Evolutionary conservation across 1,140 invertebrate genomes (phyloP), one percentile per base, ranked within the genome.

Genomic region (Mesaphorura yosii): DNA sequence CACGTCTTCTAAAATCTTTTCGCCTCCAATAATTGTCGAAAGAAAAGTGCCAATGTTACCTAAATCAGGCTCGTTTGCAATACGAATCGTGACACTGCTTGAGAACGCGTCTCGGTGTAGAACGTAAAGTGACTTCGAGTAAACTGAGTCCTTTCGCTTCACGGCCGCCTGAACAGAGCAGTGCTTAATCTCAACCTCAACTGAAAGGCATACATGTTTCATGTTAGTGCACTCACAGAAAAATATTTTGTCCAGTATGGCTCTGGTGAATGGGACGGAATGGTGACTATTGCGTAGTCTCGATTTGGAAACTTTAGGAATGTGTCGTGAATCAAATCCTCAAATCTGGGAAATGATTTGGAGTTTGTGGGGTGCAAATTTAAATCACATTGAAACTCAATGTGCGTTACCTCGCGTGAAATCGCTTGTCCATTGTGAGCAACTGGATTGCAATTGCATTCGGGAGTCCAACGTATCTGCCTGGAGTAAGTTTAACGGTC

Each of bases 401-500:
- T n/a, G n/a, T n/a, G 7, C 47, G 45, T 55, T 45, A 72, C 67
- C 71, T 69, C 64, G 77, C 75, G 62, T 79, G 75, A 58, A 77
- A 77, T 64, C 74, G 72, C 41, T 74, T 70, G 54, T 78, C 70
- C 58, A 80, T 76, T 51, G 76, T 77, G 48, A 48, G 44, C 5
- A 83, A 62, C 67, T 83, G 79, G 19, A 83, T 69, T 12, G 75
- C 65, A 61, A 84, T 79, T 2, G 79, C 80, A 62, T 78, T 78
- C 1, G 69, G 64, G 47, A 66, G 54, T 0, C 75, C 75, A n/a
- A n/a, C n/a, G n/a, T n/a, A n/a, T n/a, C n/a, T n/a, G n/a, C n/a
- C n/a, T n/a, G n/a, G n/a, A n/a, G n/a, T n/a, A n/a, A n/a, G n/a
- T n/a, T n/a, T n/a, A n/a, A n/a, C n/a, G n/a, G n/a, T n/a, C n/a